Evolutionary conservation across 2,888 invertebrate genomes (phyloP), one percentile per base, ranked within the genome.

Genomic region (Agriopis aurantiaria): DNA sequence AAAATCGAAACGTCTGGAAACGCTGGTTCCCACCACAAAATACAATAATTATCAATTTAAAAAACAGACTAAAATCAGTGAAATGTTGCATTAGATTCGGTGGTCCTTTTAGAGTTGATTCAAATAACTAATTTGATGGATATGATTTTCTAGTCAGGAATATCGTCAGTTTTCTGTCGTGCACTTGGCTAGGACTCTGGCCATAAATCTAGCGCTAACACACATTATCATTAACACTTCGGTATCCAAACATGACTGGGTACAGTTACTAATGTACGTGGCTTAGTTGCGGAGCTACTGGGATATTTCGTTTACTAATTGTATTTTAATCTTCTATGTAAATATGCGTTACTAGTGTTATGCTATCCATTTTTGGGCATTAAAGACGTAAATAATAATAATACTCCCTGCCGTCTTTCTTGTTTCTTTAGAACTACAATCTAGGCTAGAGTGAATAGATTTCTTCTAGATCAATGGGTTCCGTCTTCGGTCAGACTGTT

Each of bases 191-290:
- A 56, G 56, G 14, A 14, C 41, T 41, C 43, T 8, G n/a, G 48
- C 45, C 14, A 65, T 69, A 65, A 69, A 69, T 69, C 12, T 48
- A 52, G 52, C 40, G 65, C 52, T 41, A 41, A 65, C 57, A 57
- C 61, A 61, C 62, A 70, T 70, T 66, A 70, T 59, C 70, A 14
- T 66, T 66, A 70, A 51, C 66, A 62, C 70, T 66, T 53, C 66
- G 48, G 45, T 66, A 17, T 63, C 43, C 57, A 49, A 65, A 63
- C 66, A 66, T 33, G 43, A 60, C 56, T 65, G 60, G 45, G 23
- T 59, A 59, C 56, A 6, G 61, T 61, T 69, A 58, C 62, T 70
- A 62, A 70, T 66, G 70, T 66, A 49, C 48, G 59, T 8, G 43
- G 12, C 53, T 41, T 66, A 70, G 62, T 58, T 8, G 0, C 23